These are phyloP conservation scores for Spongilla lacustris DNA, from an alignment of 37 sponge, comb jelly and placozoan genomes.

Conservation along the genomic window DNA sequence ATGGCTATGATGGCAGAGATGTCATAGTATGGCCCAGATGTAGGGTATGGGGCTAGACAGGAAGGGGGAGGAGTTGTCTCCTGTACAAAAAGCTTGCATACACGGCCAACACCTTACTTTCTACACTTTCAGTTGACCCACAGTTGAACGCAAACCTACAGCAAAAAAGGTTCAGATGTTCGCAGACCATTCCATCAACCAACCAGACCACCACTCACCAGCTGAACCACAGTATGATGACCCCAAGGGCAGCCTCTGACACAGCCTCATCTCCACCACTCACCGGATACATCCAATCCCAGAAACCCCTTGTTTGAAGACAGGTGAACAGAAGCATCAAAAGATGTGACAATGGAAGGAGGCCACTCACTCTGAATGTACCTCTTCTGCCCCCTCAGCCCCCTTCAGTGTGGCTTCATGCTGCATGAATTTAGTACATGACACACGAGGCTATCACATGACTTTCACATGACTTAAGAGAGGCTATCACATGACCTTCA, in stretches of 20 bases:
- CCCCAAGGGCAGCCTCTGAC: constrained; percentile 87
- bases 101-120: constrained; percentile 49
- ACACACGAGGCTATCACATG: too few species aligned
- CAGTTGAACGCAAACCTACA: constrained; percentile 94
- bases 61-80: too few species aligned
- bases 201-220: constrained; percentile 26
- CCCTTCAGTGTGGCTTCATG: neutral
- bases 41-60: too few species aligned
- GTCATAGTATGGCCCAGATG: constrained; percentile 44
- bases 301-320: constrained; percentile 49
- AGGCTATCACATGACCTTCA: too few species aligned
- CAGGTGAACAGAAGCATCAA: neutral
- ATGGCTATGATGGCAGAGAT: constrained; percentile 80
- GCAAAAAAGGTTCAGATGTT: too few species aligned
- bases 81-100: too few species aligned
- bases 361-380: constrained; percentile 21
- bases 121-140: constrained; percentile 89
- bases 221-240: constrained; percentile 90
- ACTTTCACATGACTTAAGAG: too few species aligned
- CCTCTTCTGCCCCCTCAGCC: constrained; percentile 25
- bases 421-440: too few species aligned
- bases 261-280: constrained; percentile 79
- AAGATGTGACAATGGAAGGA: neutral
- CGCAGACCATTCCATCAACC: too few species aligned
- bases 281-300: constrained; percentile 87